Percentiles rank a stretch among this genome's conserved stretches.
Conservation (phyloP, 2,888 invertebrate genomes). For the Habrosyne pyritoides region DNA sequence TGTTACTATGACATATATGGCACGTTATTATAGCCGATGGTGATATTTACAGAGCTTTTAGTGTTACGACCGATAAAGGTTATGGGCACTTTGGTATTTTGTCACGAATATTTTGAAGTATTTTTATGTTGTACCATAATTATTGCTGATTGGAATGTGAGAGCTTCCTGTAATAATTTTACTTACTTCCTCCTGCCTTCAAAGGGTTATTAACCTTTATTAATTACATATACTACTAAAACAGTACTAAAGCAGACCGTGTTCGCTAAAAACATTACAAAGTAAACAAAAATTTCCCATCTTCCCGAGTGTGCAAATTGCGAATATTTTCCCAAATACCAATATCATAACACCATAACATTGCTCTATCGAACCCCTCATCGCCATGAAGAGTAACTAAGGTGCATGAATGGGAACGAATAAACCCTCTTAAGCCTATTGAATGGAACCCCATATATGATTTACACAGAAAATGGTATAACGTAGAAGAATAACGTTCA, state of each 20-base stretch:
- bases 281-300: neutral
- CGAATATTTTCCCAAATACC: neutral
- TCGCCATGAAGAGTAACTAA: slow-evolving; percentile 55
- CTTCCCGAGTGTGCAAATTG: neutral
- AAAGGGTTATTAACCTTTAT: too few relatives aligned
- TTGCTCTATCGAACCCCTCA: slow-evolving; percentile 41
- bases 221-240: neutral
- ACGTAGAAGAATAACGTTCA: slow-evolving; percentile 45
- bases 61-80: slow-evolving; percentile 1
- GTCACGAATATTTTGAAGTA: neutral
- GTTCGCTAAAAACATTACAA: neutral
- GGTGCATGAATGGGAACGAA: slow-evolving; percentile 53
- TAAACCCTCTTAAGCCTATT: slow-evolving; percentile 54
- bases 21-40: slow-evolving; percentile 2
- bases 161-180: too few relatives aligned
- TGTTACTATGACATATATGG: neutral
- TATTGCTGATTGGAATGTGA: neutral
- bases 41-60: slow-evolving; percentile 4
- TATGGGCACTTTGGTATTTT: neutral
- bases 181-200: too few relatives aligned
- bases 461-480: slow-evolving; percentile 53
- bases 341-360: slow-evolving; percentile 13
- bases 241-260: neutral
- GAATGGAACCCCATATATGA: slow-evolving; percentile 51
- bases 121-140: neutral